Evolutionary conservation across 2,888 invertebrate genomes (phyloP), one percentile per base, ranked within the genome.

Genomic region (Lypha dubia): DNA sequence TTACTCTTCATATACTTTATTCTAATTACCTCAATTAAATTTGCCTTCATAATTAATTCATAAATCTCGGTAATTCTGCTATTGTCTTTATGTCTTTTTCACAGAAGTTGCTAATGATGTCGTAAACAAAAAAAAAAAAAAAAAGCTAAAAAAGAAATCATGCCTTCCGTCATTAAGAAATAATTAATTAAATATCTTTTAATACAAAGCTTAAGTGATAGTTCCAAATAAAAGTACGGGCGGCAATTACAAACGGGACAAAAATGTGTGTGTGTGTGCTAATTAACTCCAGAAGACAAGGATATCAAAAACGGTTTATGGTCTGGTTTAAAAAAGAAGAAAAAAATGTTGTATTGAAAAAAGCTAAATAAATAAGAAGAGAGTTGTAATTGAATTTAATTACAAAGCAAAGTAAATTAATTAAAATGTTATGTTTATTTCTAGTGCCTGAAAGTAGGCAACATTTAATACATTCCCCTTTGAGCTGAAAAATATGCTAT

Each of bases 351-450:
- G 11, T 32, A 8, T 35, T 17, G 9, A 38, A 22, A 22, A 22
- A 38, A 62, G 7, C 15, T 6, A 41, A 20, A 22, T 41, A 38
- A 38, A 22, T 20, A 62, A 17, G 22, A 62, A 62, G 22, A 38
- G 20, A 22, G 28, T 62, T 32, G 7, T 17, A 38, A 41, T 62
- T 15, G 22, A 62, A 62, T 41, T 38, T 1, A 62, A 62, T 35
- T 58, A 32, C 8, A 32, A 62, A 62, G 22, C 38, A 62, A 62
- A 38, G 20, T 3, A 62, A 62, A 38, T 15, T 62, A 11, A 62
- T 62, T 38, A 22, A 62, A 22, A 15, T n/a, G 0, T 2, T 22
- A 9, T 41, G 22, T 15, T 20, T 38, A 41, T 41, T 11, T 35
- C 22, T 20, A 60, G 20, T 24, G 35, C 35, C 5, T 5, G 15